Base-by-base conservation (phyloP, 1,140 invertebrate genomes). In the Caerostris extrusa region DNA sequence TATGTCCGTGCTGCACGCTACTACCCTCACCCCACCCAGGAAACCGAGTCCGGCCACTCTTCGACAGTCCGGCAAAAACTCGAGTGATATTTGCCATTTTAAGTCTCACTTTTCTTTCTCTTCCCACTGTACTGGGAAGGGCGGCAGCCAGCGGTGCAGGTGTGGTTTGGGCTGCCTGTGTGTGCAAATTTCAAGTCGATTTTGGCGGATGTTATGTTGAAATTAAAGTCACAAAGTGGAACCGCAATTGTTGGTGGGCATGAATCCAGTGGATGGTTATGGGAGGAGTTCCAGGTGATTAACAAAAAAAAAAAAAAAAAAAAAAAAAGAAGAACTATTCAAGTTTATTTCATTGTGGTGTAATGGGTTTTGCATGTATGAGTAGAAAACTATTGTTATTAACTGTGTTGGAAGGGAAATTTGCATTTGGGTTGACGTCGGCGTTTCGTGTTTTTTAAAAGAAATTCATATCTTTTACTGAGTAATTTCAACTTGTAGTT, bases 11-110 rank as follows among this genome's bases (percentile, higher is more conserved):
- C 60, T 17, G 81, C 90, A 91, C 90, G 91, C 91, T 34, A 81
- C 8, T 17, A 60, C n/a, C n/a, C 69, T 67, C 83, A 81, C 81
- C 91, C 91, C 91, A 93, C 83, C 83, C 83, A 85, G 83, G 83
- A 85, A 85, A 85, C 83, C 0, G 5, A 60, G 83, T 60, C 58
- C 53, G 50, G n/a, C n/a, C n/a, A 58, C 8, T 90, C 8, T 90
- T 67, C 61, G 81, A 14, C 19, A 71, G 67, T 90, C 88, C 88
- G 88, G 88, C 88, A 90, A 34, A n/a, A 34, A 34, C 34, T 34
- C 34, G 14, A 8, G 64, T n/a, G 88, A 4, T 77, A 77, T 77
- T 77, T 53, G 6, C 71, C 34, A 77, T 77, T 77, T 10, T 10
- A 50, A 4, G 34, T 53, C 71, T 53, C 34, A 19, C 69, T 7